phyloP scores from a whole-genome alignment of 2,797 vertebrate genomes.

The Austrolebias charrua region DNA sequence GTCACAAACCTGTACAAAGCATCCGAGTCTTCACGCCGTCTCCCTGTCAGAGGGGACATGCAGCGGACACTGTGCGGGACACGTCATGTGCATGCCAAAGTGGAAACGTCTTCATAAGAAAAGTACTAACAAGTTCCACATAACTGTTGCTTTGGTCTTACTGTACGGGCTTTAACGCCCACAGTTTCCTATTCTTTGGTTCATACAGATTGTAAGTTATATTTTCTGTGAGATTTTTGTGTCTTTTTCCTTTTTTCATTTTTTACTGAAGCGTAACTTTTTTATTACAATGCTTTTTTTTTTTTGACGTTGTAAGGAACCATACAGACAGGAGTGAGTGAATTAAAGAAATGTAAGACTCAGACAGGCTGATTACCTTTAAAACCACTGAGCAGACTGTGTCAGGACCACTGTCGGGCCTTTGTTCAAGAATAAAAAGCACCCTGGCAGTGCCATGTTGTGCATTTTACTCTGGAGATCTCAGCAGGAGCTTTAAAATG shows the following conservation, averaged over 20 bases:
- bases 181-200: constrained; percentile 73
- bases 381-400: constrained; percentile 30
- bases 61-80: constrained; percentile 73
- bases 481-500: constrained; percentile 45
- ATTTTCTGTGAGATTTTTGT: constrained; percentile 46
- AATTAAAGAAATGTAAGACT: constrained; percentile 29
- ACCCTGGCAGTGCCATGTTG: constrained; percentile 47
- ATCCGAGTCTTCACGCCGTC: constrained; percentile 69
- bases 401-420: constrained; percentile 8
- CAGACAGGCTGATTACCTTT: constrained; percentile 37
- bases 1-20: constrained; percentile 72
- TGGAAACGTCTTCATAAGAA: constrained; percentile 68
- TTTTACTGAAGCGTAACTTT: constrained; percentile 59
- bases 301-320: constrained; percentile 30
- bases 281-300: constrained; percentile 60
- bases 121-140: constrained; percentile 58
- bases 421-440: constrained; percentile 26
- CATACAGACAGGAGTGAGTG: constrained; percentile 52
- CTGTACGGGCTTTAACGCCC: constrained; percentile 64
- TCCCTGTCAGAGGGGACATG: constrained; percentile 34
- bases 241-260: constrained; percentile 39
- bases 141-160: constrained; percentile 71
- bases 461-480: constrained; percentile 55
- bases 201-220: constrained; percentile 79
- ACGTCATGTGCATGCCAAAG: constrained; percentile 81